These are phyloP conservation scores for Apotomis capreana DNA, from an alignment of 2,888 invertebrate genomes.

Conservation along the genomic window DNA sequence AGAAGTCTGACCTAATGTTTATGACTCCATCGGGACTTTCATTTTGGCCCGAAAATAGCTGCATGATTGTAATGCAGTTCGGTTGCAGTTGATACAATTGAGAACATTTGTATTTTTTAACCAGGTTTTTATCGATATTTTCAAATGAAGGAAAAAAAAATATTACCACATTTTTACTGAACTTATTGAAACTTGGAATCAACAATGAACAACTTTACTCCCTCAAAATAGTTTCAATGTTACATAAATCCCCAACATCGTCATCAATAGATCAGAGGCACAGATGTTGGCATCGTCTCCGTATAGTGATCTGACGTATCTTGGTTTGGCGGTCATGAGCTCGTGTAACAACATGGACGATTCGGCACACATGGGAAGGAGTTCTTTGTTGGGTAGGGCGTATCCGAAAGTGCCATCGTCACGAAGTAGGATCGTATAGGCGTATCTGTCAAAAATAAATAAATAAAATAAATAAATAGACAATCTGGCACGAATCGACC, in stretches of 20 bases:
- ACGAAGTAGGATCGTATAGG: slow-evolving; percentile 73
- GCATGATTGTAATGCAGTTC: too few relatives aligned
- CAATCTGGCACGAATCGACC: too few relatives aligned
- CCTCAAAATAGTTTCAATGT: slow-evolving; percentile 7
- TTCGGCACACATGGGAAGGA: slow-evolving; percentile 85
- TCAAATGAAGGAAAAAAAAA: too few relatives aligned
- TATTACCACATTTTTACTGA: too few relatives aligned
- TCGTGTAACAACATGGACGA: slow-evolving; percentile 80
- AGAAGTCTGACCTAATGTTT: too few relatives aligned
- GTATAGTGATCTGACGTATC: slow-evolving; percentile 45
- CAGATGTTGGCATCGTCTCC: not conserved
- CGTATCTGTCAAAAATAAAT: slow-evolving; percentile 56
- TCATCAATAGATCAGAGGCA: not conserved
- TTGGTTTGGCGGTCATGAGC: slow-evolving; percentile 66
- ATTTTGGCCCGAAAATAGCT: too few relatives aligned
- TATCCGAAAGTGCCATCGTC: slow-evolving; percentile 88
- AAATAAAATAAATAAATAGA: not conserved
- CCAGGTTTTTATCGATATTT: too few relatives aligned
- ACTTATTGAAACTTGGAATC: not conserved
- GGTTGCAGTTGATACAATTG: too few relatives aligned
- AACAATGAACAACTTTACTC: not conserved
- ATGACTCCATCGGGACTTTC: too few relatives aligned
- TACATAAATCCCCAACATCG: not conserved
- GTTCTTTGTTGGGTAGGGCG: slow-evolving; percentile 85
- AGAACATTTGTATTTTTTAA: too few relatives aligned